Percentiles rank a stretch among this genome's conserved stretches.
These are phyloP conservation scores for Drosophila dunni DNA, from an alignment of 1,140 invertebrate genomes.

Conservation along the genomic window DNA sequence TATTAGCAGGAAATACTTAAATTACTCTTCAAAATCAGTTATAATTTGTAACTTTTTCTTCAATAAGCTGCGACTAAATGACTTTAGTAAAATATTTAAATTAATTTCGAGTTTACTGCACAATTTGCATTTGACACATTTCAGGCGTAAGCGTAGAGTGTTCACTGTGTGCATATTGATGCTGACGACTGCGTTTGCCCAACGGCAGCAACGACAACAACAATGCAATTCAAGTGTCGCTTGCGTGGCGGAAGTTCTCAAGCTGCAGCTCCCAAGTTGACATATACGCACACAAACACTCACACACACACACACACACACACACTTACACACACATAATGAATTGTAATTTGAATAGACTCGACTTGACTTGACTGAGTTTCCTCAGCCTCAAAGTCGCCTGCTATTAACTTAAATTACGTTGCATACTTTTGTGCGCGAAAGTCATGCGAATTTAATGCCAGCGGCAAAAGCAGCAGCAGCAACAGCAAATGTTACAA, in stretches of 20 bases:
- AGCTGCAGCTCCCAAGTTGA: slow-evolving; percentile 36
- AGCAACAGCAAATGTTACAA: slow-evolving; percentile 28
- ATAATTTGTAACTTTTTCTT: too few relatives aligned
- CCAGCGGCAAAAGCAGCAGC: slow-evolving; percentile 14
- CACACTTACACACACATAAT: slow-evolving; percentile 48
- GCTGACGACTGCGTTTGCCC: slow-evolving; percentile 8
- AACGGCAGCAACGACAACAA: slow-evolving; percentile 22
- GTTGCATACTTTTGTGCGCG: slow-evolving; percentile 74
- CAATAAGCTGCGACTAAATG: too few relatives aligned
- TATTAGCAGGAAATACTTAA: too few relatives aligned
- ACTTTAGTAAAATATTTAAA: too few relatives aligned
- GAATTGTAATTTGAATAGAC: slow-evolving; percentile 82
- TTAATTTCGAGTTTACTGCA: too few relatives aligned
- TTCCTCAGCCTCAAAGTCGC: slow-evolving; percentile 31
- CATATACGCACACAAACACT: neutral
- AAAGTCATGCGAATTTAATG: slow-evolving; percentile 57
- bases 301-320: slow-evolving; percentile 29
- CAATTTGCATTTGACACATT: too few relatives aligned
- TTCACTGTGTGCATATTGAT: slow-evolving; percentile 2
- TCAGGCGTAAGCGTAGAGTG: too few relatives aligned
- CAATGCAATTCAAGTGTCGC: slow-evolving; percentile 51
- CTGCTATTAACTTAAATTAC: slow-evolving; percentile 79
- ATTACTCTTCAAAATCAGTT: too few relatives aligned
- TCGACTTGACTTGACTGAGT: slow-evolving; percentile 9
- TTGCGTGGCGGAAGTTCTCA: slow-evolving; percentile 45